Evolutionary conservation across 1,140 invertebrate genomes (phyloP), one percentile per base, ranked within the genome.

Genomic region (Euborellia annulipes): DNA sequence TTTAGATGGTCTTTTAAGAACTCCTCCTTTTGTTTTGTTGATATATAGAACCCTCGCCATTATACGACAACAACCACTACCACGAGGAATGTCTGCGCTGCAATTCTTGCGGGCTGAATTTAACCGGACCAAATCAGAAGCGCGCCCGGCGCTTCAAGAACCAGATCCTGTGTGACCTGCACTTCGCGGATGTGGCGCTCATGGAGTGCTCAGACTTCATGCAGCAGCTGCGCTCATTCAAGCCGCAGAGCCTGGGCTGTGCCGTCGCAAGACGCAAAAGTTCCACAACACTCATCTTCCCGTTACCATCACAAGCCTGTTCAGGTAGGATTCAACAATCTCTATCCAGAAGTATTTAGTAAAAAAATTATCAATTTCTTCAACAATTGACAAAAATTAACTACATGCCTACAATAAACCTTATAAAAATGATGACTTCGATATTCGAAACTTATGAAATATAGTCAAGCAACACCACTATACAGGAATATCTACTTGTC

Each of bases 191-290:
- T 79, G 86, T 93, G 50, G 83, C 86, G 61, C 82, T 92, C 55
- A 89, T 91, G 85, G 87, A 91, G 78, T 87, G 83, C 69, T 88
- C 85, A 46, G 88, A 92, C 73, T 93, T 92, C 68, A 90, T 93
- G 85, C 86, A 91, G 67, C 88, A 93, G 69, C 75, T 94, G 58
- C 78, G 88, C 55, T 85, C 85, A 70, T 93, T 93, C 71, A 93
- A 94, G 69, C 85, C 87, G 50, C 88, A 92, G 70, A 89, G 85
- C 58, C 71, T 93, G 59, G 88, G 88, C 61, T 92, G 87, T 69
- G 88, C 87, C 53, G 86, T 91, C 54, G 88, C 88, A 34, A 69
- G 88, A 57, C 73, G 89, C 62, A 91, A 92, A 64, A 86, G 82
- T 53, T 91, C 87, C 52, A 93, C 88, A 30, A 94, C 89, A 3